Percentiles rank a stretch among this genome's conserved stretches.
phyloP scores from a whole-genome alignment of 1,140 invertebrate genomes.

The Metaphire vulgaris region DNA sequence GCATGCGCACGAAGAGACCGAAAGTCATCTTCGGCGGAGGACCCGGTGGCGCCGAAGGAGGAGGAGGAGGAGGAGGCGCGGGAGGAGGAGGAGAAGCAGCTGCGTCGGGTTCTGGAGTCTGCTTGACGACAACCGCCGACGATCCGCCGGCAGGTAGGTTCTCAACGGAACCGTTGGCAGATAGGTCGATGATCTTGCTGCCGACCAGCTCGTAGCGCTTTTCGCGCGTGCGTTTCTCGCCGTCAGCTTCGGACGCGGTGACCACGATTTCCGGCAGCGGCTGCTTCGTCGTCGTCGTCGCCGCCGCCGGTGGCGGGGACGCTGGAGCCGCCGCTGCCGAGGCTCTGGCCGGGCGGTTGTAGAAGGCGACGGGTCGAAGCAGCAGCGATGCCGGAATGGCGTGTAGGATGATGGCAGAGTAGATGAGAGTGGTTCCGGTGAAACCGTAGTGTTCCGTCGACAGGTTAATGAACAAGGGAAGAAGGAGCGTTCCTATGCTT shows the following conservation, averaged over 20 bases:
- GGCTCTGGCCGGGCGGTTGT: neutral
- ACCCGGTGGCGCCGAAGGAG: no score
- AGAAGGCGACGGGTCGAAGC: conserved; percentile 19
- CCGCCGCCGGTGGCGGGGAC: no score
- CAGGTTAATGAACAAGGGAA: conserved; percentile 53
- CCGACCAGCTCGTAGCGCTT: neutral
- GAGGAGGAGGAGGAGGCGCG: neutral
- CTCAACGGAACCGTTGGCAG: neutral
- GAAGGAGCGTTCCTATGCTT: conserved; percentile 67
- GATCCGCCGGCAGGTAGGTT: neutral
- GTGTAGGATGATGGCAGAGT: conserved; percentile 17
- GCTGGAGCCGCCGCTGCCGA: no score
- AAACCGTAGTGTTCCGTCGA: neutral
- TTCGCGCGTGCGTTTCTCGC: neutral
- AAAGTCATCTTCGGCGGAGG: conserved; percentile 1
- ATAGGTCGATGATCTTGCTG: neutral
- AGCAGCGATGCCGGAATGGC: neutral
- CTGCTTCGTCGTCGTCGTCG: no score
- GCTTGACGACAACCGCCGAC: no score
- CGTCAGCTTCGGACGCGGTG: neutral
- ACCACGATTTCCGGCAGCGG: neutral
- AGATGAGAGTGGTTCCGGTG: conserved; percentile 14
- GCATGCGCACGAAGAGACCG: neutral
- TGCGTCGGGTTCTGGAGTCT: neutral
- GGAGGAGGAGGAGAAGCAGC: no score